Evolutionary conservation across 2,888 invertebrate genomes (phyloP), one percentile per base, ranked within the genome.

Genomic region (Hybos culiciformis): DNA sequence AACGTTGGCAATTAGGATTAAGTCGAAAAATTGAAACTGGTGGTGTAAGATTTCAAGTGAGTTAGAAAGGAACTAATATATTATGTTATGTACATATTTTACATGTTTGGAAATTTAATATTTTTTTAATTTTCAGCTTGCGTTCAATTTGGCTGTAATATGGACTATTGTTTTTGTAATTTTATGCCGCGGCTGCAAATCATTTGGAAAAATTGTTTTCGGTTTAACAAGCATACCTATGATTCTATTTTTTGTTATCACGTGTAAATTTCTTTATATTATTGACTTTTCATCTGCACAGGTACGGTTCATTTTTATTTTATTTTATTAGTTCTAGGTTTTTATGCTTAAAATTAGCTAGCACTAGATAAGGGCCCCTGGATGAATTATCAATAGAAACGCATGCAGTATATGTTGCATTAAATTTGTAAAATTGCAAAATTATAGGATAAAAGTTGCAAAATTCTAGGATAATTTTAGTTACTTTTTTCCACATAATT

Each of bases 81-180:
- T 20, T 7, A 19, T 11, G n/a, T n/a, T n/a, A n/a, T n/a, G n/a
- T n/a, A n/a, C n/a, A n/a, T n/a, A n/a, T 11, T 32, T 36, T 26
- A 40, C 26, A 15, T 45, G 32, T 12, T 37, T 29, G 29, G 20
- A 49, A 45, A 42, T 42, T 42, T 49, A 46, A 45, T 18, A 41
- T 50, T 51, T 37, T 33, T 40, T 47, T 49, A 57, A 39, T 63
- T 88, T 90, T 66, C 86, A 91, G 71, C 77, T 88, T 49, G 86
- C 88, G 3, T 88, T 91, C 66, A 88, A 90, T 63, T 69, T 91
- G 61, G 86, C 86, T 1, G 82, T 91, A 5, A 80, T 90, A 18
- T 92, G 91, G 91, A 80, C 86, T 74, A 80, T 86, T 39, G 81
- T 90, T 6, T 91, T 91, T 58, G 77, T 91, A 18, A 79, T 84